These are phyloP conservation scores for Bombycilla garrulus DNA, from an alignment of 2,113 vertebrate species.

Conservation along the genomic window DNA sequence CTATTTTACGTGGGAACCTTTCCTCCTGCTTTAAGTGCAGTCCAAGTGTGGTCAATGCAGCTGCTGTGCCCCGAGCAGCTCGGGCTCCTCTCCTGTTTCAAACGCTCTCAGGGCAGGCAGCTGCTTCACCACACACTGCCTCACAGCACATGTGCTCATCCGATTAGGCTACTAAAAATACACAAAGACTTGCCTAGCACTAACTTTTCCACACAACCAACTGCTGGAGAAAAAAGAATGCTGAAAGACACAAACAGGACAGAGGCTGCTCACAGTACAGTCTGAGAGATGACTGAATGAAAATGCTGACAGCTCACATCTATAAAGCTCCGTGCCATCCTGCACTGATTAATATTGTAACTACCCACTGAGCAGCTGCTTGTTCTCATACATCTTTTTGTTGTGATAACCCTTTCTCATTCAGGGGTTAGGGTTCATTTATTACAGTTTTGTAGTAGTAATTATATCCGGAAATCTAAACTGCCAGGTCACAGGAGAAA, in stretches of 20 bases:
- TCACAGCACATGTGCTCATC: constrained; percentile 13
- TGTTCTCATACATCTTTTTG: neutral
- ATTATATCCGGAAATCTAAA: neutral
- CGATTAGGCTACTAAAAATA: constrained; percentile 64
- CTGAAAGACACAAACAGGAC: neutral
- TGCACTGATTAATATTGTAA: neutral
- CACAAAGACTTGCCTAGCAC: neutral
- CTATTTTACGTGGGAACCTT: neutral
- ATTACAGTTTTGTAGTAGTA: neutral
- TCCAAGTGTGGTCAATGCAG: neutral
- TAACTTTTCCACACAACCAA: constrained; percentile 11
- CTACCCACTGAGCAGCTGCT: neutral
- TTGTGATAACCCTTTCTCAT: neutral
- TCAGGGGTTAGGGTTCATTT: neutral
- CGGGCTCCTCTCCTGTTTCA: neutral
- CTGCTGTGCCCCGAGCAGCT: neutral
- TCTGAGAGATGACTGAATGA: neutral
- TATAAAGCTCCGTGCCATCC: neutral
- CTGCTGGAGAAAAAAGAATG: neutral
- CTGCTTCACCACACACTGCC: neutral
- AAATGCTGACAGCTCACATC: neutral
- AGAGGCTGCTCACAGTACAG: neutral
- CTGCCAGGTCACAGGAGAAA: neutral
- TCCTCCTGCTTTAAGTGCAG: neutral
- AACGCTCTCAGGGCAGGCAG: neutral